Evolutionary conservation across 2,113 vertebrate species (phyloP).

Genomic region (Clarias gariepinus): DNA sequence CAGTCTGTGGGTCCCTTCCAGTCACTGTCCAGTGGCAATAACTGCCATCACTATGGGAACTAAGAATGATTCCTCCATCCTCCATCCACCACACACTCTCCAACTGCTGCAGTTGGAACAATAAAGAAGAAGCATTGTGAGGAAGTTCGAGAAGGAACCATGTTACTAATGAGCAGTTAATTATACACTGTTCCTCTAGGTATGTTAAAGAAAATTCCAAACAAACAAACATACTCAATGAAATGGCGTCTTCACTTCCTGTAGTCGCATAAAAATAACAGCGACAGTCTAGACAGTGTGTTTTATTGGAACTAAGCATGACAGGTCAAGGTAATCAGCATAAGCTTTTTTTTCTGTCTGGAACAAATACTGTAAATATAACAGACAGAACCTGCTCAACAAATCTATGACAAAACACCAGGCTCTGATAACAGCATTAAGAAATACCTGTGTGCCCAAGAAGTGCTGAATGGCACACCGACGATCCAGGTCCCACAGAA

Average conservation of each 20-base stretch:
- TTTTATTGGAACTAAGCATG: not conserved
- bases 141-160: not conserved
- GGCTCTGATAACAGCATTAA: not conserved
- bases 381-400: not conserved
- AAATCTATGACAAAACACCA: not conserved
- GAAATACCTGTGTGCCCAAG: conserved; percentile 84
- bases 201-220: not conserved
- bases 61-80: conserved; percentile 83
- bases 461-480: conserved; percentile 77
- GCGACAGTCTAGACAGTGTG: not conserved
- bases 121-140: not conserved
- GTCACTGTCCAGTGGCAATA: conserved; percentile 85
- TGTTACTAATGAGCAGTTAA: not conserved
- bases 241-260: not conserved
- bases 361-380: not conserved
- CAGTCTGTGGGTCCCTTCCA: conserved; percentile 63
- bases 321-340: not conserved
- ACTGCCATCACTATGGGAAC: conserved; percentile 93
- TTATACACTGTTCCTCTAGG: not conserved
- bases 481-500: conserved; percentile 86
- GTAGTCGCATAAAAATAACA: not conserved
- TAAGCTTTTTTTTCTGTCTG: not conserved
- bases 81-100: conserved; percentile 93
- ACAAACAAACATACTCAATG: not conserved
- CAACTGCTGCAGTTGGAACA: conserved; percentile 76